These are phyloP conservation scores for Ostrea denselamellosa DNA, from an alignment of 1,140 invertebrate genomes.

Conservation along the genomic window DNA sequence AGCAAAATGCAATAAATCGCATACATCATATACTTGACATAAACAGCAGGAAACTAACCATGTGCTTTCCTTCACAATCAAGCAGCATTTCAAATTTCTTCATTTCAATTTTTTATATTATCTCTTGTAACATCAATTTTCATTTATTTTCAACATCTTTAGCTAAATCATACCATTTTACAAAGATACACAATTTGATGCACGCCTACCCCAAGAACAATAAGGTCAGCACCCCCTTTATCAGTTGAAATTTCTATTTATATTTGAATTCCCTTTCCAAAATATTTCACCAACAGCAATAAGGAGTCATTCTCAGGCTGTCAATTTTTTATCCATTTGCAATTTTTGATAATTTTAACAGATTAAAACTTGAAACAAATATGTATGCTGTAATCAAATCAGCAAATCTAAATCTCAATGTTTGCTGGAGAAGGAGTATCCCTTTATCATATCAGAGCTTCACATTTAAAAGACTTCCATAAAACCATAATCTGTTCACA, in stretches of 20 bases:
- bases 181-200: not conserved
- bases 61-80: conserved; percentile 9
- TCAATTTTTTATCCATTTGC: conserved; percentile 22
- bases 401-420: not conserved
- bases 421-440: not conserved
- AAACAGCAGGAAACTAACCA: conserved; percentile 20
- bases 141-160: conserved; percentile 11
- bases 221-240: conserved; percentile 27
- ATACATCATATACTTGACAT: conserved; percentile 33
- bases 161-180: not conserved
- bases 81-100: not conserved
- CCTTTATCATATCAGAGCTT: conserved; percentile 11
- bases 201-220: conserved; percentile 16
- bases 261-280: not conserved
- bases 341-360: conserved; percentile 12
- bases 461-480: not conserved
- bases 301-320: not conserved
- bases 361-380: conserved; percentile 28
- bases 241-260: conserved; percentile 37
- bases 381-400: not conserved
- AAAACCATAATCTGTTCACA: conserved; percentile 6
- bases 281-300: conserved; percentile 19
- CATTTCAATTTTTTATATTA: not conserved
- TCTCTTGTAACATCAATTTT: not conserved
- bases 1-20: conserved; percentile 26